Evolutionary conservation across 2,888 invertebrate genomes (phyloP), one percentile per base, ranked within the genome.

Genomic region (Sympetrum striolatum): DNA sequence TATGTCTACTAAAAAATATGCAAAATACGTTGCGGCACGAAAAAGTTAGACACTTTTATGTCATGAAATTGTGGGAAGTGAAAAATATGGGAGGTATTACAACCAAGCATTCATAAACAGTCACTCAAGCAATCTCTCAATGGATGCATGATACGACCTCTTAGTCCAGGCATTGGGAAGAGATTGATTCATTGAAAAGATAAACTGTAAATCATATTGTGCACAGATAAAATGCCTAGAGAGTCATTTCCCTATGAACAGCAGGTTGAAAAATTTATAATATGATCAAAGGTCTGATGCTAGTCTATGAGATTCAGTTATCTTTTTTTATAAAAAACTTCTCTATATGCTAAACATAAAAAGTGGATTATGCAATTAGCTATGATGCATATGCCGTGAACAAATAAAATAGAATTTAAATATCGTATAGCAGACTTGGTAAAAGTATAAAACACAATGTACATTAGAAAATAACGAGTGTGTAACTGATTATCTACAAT

Each of bases 1-100:
- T 64, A 86, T 86, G 60, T 86, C 86, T 86, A 86, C 86, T 60
- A 86, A 82, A 73, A 86, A 86, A 86, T 86, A 86, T 86, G 86
- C 60, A 60, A 60, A 86, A 86, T 60, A 86, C 37, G 86, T 86
- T 86, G 86, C 86, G 37, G 86, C 86, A 86, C 86, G 37, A 86
- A 86, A 53, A 86, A 86, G 86, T 86, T 86, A 86, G 86, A 86
- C 86, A 86, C 60, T 53, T 86, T 86, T 60, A 60, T 86, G 86
- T 86, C 60, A 60, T 86, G 86, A 86, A 86, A 60, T 86, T 37
- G 86, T 64, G 86, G 86, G 86, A 86, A 86, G 86, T 86, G 86
- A 86, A 86, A 86, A 86, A 86, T 86, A 86, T 86, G 60, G 86
- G 86, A 86, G 86, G 60, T 86, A 86, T 86, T 31, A 86, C 86